Percentiles rank a stretch among this genome's conserved stretches.
These are phyloP conservation scores for Neuroscelio doddi DNA, from an alignment of 2,888 invertebrate genomes.

Conservation along the genomic window DNA sequence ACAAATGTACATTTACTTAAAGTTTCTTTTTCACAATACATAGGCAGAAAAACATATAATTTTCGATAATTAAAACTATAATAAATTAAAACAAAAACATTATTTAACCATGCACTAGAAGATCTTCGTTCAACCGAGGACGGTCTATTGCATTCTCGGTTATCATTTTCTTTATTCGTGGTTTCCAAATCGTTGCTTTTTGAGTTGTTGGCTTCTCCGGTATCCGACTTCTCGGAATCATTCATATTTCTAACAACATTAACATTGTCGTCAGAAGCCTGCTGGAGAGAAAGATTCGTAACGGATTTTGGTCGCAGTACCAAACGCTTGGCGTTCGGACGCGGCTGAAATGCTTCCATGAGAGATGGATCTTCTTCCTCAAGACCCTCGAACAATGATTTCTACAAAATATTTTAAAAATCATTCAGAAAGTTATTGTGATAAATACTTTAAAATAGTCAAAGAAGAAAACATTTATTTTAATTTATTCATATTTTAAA, in stretches of 20 bases:
- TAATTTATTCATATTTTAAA: no score
- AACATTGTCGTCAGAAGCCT: conserved; percentile 19
- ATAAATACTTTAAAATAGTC: no score
- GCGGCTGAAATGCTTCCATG: conserved; percentile 74
- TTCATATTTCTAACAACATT: conserved; percentile 20
- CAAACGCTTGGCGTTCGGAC: conserved; percentile 82
- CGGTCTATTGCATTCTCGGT: conserved; percentile 49
- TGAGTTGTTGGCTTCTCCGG: conserved; percentile 18
- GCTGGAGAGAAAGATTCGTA: conserved; percentile 13
- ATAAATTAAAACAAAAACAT: background rate
- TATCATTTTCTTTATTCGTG: conserved; percentile 61
- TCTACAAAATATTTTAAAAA: conserved; percentile 71
- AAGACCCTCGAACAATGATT: conserved; percentile 89
- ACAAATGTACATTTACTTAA: no score
- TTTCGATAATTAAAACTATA: no score
- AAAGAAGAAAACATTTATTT: no score
- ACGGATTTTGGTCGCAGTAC: conserved; percentile 77
- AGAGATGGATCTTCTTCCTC: conserved; percentile 84
- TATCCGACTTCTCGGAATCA: conserved; percentile 23
- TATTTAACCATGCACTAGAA: conserved; percentile 55
- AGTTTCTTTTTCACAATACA: no score
- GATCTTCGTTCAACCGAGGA: conserved; percentile 36
- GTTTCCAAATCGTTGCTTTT: conserved; percentile 37
- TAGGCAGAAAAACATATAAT: no score
- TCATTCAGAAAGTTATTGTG: no score